Evolutionary conservation across 2,113 vertebrate genomes (phyloP), one percentile per base, ranked within the genome.

Genomic region (Lepus europaeus): DNA sequence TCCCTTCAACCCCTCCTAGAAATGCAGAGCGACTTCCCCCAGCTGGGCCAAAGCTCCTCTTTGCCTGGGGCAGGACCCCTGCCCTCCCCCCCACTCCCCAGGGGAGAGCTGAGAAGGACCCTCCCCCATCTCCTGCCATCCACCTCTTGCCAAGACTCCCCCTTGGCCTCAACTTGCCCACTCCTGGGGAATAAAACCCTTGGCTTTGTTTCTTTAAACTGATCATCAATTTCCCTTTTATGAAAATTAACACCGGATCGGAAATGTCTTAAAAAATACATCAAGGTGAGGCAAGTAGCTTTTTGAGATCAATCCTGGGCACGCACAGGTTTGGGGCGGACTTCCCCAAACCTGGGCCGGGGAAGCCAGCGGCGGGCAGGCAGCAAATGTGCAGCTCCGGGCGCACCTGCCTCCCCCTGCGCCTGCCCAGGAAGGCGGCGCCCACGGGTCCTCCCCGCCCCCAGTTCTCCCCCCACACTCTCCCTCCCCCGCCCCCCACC

Each of bases 261-360:
- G 91, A 95, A 76, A 85, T 27, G 23, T 81, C 94, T 96, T 98
- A 95, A 97, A 98, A 98, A 97, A 97, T 92, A 95, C 83, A 97
- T 97, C 97, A 90, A 97, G 97, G 97, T 49, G 81, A 97, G 94
- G 92, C 95, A 97, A 97, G 96, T 92, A 79, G 97, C 92, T 94
- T 91, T 97, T 98, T 93, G 95, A 97, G 96, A 98, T 81, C 95
- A 90, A 66, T 85, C 96, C 96, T 87, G 39, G 25, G 49, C 93
- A 85, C 93, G 91, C 39, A 69, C 78, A 56, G 89, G 90, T 94
- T 70, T 27, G 17, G 73, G 73, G 88, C 2, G 0, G 79, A 93
- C 83, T 91, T 96, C 77, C 80, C 89, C 56, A 73, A 85, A 82
- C 93, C 61, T 31, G 83, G 51, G 69, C 53, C 4, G 20, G 49